These are phyloP conservation scores for Catagonus wagneri DNA, from an alignment of 2,113 vertebrate genomes.

Conservation along the genomic window DNA sequence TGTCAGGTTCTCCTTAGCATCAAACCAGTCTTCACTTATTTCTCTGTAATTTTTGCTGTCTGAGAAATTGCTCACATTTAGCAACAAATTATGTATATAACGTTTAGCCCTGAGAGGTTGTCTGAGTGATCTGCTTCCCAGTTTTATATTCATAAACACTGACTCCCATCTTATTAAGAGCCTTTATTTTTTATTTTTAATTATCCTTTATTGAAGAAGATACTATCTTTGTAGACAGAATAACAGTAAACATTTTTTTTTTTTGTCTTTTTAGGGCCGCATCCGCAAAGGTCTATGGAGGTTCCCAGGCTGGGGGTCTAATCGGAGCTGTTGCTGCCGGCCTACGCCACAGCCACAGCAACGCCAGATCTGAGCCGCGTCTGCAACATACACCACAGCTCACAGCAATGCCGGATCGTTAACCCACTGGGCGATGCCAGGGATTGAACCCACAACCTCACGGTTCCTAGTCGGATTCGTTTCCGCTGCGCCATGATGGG, in stretches of 20 bases:
- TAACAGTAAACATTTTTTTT: neutral
- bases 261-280: too few species aligned
- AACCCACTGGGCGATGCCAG: too few species aligned
- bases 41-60: constrained; percentile 67
- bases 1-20: constrained; percentile 83
- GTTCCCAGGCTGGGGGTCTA: too few species aligned
- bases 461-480: too few species aligned
- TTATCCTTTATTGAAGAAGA: neutral
- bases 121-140: neutral
- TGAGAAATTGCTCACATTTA: constrained; percentile 63
- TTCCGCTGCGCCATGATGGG: too few species aligned
- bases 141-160: neutral
- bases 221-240: neutral
- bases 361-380: too few species aligned
- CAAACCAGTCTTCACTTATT: constrained; percentile 84
- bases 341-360: too few species aligned
- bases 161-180: neutral
- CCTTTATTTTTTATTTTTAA: neutral
- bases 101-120: neutral
- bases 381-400: too few species aligned
- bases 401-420: too few species aligned
- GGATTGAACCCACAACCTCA: too few species aligned
- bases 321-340: too few species aligned
- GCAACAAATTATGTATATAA: neutral
- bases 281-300: too few species aligned